A percentile compares a stretch with the other conserved stretches of the same genome.
Evolutionary conservation across 2,797 vertebrate species (phyloP).

Genomic region (Dromococcyx pavoninus): DNA sequence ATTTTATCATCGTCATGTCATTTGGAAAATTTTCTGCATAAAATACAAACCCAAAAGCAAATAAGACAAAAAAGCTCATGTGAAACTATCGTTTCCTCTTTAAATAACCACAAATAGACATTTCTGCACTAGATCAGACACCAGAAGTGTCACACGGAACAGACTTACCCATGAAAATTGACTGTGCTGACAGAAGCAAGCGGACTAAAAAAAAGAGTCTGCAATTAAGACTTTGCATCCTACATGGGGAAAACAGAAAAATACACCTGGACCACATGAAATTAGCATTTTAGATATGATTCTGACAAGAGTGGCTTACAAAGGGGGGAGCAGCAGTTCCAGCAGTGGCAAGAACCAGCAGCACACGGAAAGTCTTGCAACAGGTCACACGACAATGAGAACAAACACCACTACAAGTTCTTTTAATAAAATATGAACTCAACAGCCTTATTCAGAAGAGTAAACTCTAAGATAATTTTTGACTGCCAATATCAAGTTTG

Average conservation of each 20-base stretch:
- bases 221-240: not conserved
- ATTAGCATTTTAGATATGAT: not conserved
- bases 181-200: not conserved
- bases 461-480: not conserved
- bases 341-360: not conserved
- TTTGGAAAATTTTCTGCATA: conserved; percentile 32
- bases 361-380: not conserved
- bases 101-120: conserved; percentile 10
- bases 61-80: not conserved
- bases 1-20: conserved; percentile 2
- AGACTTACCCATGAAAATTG: not conserved
- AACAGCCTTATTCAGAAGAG: not conserved
- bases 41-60: conserved; percentile 32
- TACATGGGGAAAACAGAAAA: not conserved
- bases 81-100: conserved; percentile 32
- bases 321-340: not conserved
- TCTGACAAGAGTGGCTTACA: not conserved
- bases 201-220: not conserved
- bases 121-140: not conserved
- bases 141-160: not conserved
- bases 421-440: not conserved
- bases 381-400: not conserved
- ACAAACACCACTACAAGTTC: not conserved
- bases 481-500: not conserved
- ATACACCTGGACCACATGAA: not conserved